Conservation (phyloP, 2,113 vertebrate genomes). For the Gadus chalcogrammus region DNA sequence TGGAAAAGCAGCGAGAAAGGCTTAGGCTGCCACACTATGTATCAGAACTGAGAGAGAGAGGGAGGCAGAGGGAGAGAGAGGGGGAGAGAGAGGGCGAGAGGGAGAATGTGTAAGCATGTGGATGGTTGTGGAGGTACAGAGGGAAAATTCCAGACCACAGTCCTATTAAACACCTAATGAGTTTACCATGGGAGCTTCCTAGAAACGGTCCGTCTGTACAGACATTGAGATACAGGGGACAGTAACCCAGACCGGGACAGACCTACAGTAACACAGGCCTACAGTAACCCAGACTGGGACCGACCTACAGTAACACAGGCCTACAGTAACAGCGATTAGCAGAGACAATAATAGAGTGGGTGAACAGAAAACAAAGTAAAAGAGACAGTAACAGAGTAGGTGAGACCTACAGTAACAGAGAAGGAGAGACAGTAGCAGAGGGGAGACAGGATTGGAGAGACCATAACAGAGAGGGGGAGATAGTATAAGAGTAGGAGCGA, state of each 20-base stretch:
- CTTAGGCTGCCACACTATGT: background rate
- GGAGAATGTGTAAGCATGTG: background rate
- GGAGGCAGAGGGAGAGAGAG: background rate
- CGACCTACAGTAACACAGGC: too few species aligned
- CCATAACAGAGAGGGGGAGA: background rate
- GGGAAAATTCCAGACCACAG: constrained; percentile 20
- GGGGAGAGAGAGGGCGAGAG: background rate
- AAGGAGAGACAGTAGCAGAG: background rate
- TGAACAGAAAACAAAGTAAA: too few species aligned
- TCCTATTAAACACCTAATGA: constrained; percentile 54
- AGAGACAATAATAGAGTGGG: too few species aligned
- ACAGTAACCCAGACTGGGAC: too few species aligned
- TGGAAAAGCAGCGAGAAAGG: background rate
- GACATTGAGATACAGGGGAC: constrained; percentile 8
- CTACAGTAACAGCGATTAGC: too few species aligned
- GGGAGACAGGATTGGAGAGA: background rate
- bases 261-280: constrained; percentile 23
- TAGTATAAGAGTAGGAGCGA: background rate
- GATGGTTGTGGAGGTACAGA: background rate
- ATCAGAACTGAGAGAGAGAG: background rate
- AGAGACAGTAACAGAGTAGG: background rate
- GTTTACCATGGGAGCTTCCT: constrained; percentile 60
- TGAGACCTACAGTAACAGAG: background rate
- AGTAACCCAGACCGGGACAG: constrained; percentile 11
- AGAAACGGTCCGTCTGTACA: constrained; percentile 46